phyloP scores from a whole-genome alignment of 1,140 invertebrate species.

The Coboldia fuscipes region DNA sequence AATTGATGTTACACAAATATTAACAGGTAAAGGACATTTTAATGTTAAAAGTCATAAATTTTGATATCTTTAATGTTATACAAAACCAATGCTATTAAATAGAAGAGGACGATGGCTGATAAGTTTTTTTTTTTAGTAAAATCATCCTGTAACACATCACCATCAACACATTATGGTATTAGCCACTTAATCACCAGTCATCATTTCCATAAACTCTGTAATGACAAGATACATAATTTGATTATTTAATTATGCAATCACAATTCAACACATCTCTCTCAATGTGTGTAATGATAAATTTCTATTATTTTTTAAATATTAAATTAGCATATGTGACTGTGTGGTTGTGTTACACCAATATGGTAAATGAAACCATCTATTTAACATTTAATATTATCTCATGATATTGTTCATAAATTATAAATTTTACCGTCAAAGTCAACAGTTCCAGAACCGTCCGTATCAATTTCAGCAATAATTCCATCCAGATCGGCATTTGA shows the following conservation, averaged over 20 bases:
- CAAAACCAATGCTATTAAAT: too few species aligned
- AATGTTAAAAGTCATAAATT: too few species aligned
- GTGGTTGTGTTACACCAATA: conserved; percentile 4
- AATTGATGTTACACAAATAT: too few species aligned
- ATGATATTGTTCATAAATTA: conserved; percentile 2
- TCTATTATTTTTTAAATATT: background rate
- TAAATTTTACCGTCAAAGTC: conserved; percentile 53
- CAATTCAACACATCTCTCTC: background rate
- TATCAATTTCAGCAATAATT: conserved; percentile 83
- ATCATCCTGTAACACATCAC: too few species aligned
- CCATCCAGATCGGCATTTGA: conserved; percentile 65
- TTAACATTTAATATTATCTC: conserved; percentile 1
- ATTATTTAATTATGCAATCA: conserved; percentile 1
- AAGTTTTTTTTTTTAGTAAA: too few species aligned
- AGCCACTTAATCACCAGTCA: conserved; percentile 50
- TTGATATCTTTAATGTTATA: too few species aligned
- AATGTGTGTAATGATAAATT: conserved; percentile 4
- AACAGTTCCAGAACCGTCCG: conserved; percentile 79
- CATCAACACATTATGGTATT: too few species aligned
- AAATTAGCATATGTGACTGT: background rate
- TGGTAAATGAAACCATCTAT: background rate
- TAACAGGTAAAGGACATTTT: too few species aligned
- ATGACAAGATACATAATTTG: conserved; percentile 14
- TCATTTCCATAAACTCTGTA: conserved; percentile 70
- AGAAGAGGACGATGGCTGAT: too few species aligned